Evolutionary conservation across 2,797 vertebrate genomes (phyloP).

Genomic region (Simalia tracyae): DNA sequence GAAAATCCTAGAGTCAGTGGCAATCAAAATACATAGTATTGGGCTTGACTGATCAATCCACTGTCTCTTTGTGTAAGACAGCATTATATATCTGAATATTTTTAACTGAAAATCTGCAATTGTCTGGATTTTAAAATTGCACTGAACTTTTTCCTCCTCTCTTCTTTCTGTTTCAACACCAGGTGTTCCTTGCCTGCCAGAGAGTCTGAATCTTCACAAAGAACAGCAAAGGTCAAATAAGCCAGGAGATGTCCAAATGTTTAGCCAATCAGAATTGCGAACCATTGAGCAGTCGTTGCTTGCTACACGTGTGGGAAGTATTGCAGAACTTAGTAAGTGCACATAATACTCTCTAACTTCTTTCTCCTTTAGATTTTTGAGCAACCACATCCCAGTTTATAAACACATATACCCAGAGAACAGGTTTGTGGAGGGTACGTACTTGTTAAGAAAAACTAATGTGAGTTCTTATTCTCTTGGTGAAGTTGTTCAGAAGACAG

Average conservation of each 20-base stretch:
- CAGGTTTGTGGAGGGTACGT: neutral
- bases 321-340: slow-evolving; percentile 95
- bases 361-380: neutral
- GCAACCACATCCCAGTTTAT: neutral
- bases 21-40: neutral
- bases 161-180: slow-evolving; percentile 42
- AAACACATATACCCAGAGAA: neutral
- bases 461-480: neutral
- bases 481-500: neutral
- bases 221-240: slow-evolving; percentile 89
- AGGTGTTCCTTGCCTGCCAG: slow-evolving; percentile 94
- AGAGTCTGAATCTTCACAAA: slow-evolving; percentile 89
- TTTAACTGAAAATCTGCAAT: neutral
- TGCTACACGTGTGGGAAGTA: slow-evolving; percentile 93
- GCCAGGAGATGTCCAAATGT: slow-evolving; percentile 84
- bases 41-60: neutral
- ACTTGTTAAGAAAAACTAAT: neutral
- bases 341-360: neutral
- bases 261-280: slow-evolving; percentile 91
- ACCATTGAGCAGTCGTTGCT: slow-evolving; percentile 92
- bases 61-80: neutral
- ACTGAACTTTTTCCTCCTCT: slow-evolving; percentile 23
- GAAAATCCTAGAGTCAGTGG: too few species aligned
- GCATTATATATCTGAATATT: neutral
- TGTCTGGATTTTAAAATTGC: slow-evolving; percentile 1